Evolutionary conservation across 2,888 invertebrate genomes (phyloP).

Genomic region (Epinotia demarniana): DNA sequence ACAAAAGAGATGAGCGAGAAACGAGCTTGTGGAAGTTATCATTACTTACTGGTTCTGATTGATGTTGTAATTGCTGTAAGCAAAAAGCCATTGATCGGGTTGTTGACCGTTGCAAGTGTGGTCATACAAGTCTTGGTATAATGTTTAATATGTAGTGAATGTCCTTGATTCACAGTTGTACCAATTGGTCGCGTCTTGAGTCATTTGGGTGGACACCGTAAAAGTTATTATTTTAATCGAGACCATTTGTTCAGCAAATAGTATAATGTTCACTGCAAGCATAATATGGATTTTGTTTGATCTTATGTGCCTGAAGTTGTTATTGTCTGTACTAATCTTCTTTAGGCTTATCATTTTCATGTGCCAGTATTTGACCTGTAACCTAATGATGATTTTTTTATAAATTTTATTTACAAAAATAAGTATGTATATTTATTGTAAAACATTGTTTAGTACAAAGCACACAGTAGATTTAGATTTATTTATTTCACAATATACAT

Average conservation of each 20-base stretch:
- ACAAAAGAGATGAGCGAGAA: not conserved
- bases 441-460: too few species aligned
- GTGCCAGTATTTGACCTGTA: too few species aligned
- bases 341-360: too few species aligned
- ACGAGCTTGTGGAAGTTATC: conserved; percentile 12
- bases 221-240: conserved; percentile 6
- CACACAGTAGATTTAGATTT: too few species aligned
- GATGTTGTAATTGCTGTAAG: conserved; percentile 44
- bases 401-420: too few species aligned
- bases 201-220: conserved; percentile 32
- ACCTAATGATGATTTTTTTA: too few species aligned
- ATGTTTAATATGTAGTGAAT: conserved; percentile 34
- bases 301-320: too few species aligned
- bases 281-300: too few species aligned
- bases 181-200: conserved; percentile 49
- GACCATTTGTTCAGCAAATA: not conserved
- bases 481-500: too few species aligned
- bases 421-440: too few species aligned
- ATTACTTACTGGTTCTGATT: conserved; percentile 29
- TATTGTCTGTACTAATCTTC: too few species aligned
- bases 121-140: conserved; percentile 17
- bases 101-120: conserved; percentile 16
- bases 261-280: not conserved
- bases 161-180: conserved; percentile 42
- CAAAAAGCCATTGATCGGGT: conserved; percentile 37